Conservation (phyloP, 2,797 vertebrate genomes). For the Myotis vivesi region DNA sequence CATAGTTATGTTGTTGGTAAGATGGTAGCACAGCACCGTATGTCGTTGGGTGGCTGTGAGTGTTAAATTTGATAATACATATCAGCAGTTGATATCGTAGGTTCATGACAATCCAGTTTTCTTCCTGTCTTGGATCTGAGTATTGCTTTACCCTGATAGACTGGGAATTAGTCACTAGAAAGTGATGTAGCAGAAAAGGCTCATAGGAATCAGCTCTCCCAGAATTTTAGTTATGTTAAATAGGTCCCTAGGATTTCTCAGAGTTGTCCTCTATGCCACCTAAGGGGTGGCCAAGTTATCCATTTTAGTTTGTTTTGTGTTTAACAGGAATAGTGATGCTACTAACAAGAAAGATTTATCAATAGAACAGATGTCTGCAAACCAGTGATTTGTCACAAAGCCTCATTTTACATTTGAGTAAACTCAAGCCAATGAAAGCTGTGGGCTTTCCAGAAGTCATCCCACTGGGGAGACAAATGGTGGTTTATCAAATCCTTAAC, state of each 20-base stretch:
- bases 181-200: background rate
- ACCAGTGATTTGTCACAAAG: background rate
- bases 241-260: background rate
- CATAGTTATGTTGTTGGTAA: background rate
- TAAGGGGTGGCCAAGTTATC: background rate
- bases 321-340: background rate
- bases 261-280: background rate
- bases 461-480: background rate
- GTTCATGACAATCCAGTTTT: background rate
- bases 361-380: background rate
- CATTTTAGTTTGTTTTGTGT: background rate
- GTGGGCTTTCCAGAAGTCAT: background rate
- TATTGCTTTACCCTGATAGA: background rate
- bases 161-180: background rate
- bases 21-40: background rate
- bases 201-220: background rate
- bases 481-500: background rate
- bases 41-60: background rate
- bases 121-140: background rate
- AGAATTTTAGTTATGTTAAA: background rate
- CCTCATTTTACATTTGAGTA: background rate
- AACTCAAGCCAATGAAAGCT: background rate
- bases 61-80: background rate
- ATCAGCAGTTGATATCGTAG: background rate
- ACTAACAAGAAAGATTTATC: background rate